phyloP scores from a whole-genome alignment of 2,888 invertebrate genomes.

The Xestia c-nigrum region DNA sequence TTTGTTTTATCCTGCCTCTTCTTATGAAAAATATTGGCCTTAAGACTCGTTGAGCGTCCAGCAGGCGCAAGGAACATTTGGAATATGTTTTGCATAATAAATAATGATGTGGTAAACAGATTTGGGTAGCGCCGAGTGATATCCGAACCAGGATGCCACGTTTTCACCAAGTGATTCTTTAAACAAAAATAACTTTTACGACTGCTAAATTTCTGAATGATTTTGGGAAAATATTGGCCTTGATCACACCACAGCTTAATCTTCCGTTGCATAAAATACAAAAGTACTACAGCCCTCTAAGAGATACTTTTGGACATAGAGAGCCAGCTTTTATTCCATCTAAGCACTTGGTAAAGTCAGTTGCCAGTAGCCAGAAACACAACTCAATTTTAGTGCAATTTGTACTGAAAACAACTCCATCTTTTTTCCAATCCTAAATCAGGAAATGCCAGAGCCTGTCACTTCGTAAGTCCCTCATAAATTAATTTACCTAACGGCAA shows the following conservation, averaged over 20 bases:
- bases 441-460: constrained; percentile 49
- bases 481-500: constrained; percentile 55
- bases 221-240: constrained; percentile 1
- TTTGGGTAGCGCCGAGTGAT: constrained; percentile 33
- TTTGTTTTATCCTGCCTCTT: constrained; percentile 62
- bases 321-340: neutral
- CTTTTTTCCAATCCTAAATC: constrained; percentile 37
- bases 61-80: constrained; percentile 10
- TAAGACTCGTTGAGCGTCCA: constrained; percentile 42
- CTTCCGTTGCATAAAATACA: neutral
- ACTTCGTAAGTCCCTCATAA: constrained; percentile 39
- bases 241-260: neutral
- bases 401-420: constrained; percentile 9
- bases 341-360: neutral
- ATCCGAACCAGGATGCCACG: constrained; percentile 20
- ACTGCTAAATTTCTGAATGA: neutral
- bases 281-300: neutral
- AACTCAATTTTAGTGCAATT: neutral
- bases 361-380: neutral
- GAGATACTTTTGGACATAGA: neutral
- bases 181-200: constrained; percentile 23
- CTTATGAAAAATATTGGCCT: constrained; percentile 56
- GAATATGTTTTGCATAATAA: constrained; percentile 47
- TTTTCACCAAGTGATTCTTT: constrained; percentile 26
- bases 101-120: constrained; percentile 43